Evolutionary conservation across 2,113 vertebrate genomes (phyloP), one percentile per base, ranked within the genome.

Genomic region (Corythoichthys intestinalis): DNA sequence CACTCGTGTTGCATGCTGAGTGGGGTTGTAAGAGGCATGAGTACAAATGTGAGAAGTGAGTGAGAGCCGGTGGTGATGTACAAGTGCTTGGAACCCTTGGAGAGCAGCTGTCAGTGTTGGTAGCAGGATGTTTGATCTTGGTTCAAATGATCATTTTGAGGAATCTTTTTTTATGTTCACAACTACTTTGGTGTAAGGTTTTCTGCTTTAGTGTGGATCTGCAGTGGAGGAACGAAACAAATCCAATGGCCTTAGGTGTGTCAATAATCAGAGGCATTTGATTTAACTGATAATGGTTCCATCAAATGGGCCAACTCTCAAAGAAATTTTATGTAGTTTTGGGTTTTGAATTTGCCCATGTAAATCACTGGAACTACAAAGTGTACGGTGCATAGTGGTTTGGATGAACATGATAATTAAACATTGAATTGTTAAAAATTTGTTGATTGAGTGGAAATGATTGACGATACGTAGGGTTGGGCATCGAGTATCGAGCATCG

Each of bases 1-100:
- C 61, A 74, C 81, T 76, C 54, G 71, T 63, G 64, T 68, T 83
- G 83, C 75, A 88, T 85, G 69, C 76, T 75, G 81, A 85, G 54
- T 59, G 73, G 72, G 79, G 71, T 77, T 17, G 56, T 76, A 67
- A 81, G 81, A 75, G 74, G 71, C 77, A 66, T 66, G 69, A 71
- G 72, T 58, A 56, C 69, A 69, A 86, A 67, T 78, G 80, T 72
- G 65, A 73, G 74, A 67, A 73, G 66, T 62, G 63, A 53, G 54
- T 64, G 65, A 77, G 66, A 66, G 47, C 35, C 72, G 47, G 50
- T 66, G 37, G 56, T 64, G 50, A 48, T 71, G 70, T 66, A 44
- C 48, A 1, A 65, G 71, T 69, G 37, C 60, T 50, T 20, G 59
- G 65, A 38, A 61, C 28, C 6, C 11, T 46, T 28, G 67, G 54